Percentiles rank a stretch among this genome's conserved stretches.
phyloP scores from a whole-genome alignment of 2,888 invertebrate species.

The Phortica magna region DNA sequence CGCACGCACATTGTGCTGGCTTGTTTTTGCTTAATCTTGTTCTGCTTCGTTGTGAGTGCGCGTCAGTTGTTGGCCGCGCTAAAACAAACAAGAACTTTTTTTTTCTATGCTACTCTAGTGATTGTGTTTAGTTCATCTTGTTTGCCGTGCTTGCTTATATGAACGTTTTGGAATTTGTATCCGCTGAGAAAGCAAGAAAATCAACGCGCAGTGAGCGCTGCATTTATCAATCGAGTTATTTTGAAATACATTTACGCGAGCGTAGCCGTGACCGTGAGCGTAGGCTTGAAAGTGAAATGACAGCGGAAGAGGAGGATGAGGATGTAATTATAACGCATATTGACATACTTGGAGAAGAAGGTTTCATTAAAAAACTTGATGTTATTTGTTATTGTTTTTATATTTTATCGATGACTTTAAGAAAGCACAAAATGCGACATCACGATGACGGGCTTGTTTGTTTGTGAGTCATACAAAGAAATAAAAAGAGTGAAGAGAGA shows the following conservation, averaged over 20 bases:
- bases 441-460: too few species aligned
- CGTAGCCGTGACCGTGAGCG: not conserved
- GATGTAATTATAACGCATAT: not conserved
- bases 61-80: not conserved
- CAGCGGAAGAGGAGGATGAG: not conserved
- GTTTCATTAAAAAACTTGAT: too few species aligned
- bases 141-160: constrained; percentile 43
- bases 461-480: too few species aligned
- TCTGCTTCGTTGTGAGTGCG: not conserved
- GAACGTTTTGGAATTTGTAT: constrained; percentile 71
- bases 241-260: constrained; percentile 64
- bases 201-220: constrained; percentile 54
- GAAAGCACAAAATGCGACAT: too few species aligned
- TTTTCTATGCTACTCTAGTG: not conserved
- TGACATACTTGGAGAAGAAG: too few species aligned
- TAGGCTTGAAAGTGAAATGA: not conserved
- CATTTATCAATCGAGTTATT: constrained; percentile 68
- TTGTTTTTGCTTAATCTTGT: not conserved
- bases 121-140: not conserved
- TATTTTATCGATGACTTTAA: too few species aligned
- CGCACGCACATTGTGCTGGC: not conserved
- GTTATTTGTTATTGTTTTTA: too few species aligned
- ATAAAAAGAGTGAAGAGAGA: too few species aligned
- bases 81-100: not conserved
- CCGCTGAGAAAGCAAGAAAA: constrained; percentile 62